Base-by-base conservation (phyloP, 2,113 vertebrate species). In the Bettongia penicillata region DNA sequence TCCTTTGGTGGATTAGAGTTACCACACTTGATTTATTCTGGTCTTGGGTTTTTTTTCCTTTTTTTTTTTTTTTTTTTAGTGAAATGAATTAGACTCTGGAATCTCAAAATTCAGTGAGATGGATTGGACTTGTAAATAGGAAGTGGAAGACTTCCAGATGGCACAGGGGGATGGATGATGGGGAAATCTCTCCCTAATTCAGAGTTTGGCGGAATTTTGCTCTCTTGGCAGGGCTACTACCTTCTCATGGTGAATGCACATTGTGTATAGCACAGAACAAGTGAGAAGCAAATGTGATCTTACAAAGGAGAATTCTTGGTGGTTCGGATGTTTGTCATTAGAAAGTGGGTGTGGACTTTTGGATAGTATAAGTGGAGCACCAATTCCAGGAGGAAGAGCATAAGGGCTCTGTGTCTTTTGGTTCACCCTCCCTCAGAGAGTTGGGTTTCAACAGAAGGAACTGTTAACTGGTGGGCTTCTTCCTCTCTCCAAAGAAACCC, bases 121-220 rank as follows among this genome's bases (percentile, higher is more conserved):
- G 95, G 95, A 25, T 91, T 97, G 93, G 96, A 95, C 91, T 96
- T 93, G 97, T 95, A 97, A 93, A 96, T 98, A 97, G 95, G 97
- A 96, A 97, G 51, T 3, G 55, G 91, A 97, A 93, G 94, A 37
- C 94, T 97, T 97, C 97, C 94, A 98, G 61, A 92, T 57, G n/a
- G 14, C 94, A 48, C 43, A 91, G 89, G 95, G 24, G 48, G 93
- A 93, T n/a, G 48, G 94, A 93, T 47, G 55, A 37, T 28, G 94
- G 94, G 92, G 48, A 92, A 97, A 97, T 50, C 90, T 96, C 93
- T 95, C 94, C 93, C 95, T 98, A 97, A 98, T 97, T 97, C 57
- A 94, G 90, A 51, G 90, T 90, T 93, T 97, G 96, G 95, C 0
- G 14, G 98, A 97, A 93, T 0, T 0, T 31, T 90, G 91, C 95